Base-by-base conservation (phyloP, 2,797 vertebrate genomes). In the Semaprochilodus insignis region DNA sequence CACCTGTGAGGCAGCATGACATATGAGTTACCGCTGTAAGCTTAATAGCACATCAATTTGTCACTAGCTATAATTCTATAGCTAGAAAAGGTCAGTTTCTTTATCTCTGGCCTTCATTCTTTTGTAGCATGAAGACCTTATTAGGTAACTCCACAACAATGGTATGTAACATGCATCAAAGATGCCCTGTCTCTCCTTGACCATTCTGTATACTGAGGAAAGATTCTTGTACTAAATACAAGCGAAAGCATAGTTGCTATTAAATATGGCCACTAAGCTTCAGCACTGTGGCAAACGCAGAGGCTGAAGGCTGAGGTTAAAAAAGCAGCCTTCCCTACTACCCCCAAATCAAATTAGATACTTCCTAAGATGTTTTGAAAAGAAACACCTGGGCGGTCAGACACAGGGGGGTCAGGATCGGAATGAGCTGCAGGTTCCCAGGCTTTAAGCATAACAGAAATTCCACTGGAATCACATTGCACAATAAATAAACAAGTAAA, bases 41-140 rank as follows among this genome's bases (percentile, higher is more conserved):
- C 87, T 90, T 88, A 48, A 51, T 6, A 72, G 1, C 0, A 2
- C n/a, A 23, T 69, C 2, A 15, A 17, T n/a, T 31, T 81, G 19
- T 27, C 7, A 8, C 25, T 70, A 65, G 16, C 15, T 74, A 23
- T 27, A 73, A 91, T 88, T 81, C 82, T 82, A 88, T 87, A 73
- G 71, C 92, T 91, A 86, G 75, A 85, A 92, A 88, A 88, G 88
- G 89, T 87, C 34, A 88, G 89, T 90, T 93, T 89, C 89, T 90
- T 90, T 86, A 91, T 89, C 91, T 91, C 92, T 93, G 93, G 93
- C 92, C 87, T 88, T 87, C 90, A 93, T 93, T 93, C 90, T 63
- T 59, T 8, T 59, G 8, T n/a, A 90, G 93, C 93, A 92, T 69
- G 91, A 91, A 77, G 36, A 71, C 86, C 84, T 69, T 44, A 44